Evolutionary conservation across 2,888 invertebrate genomes (phyloP).

Genomic region (Leptopilina myrica): DNA sequence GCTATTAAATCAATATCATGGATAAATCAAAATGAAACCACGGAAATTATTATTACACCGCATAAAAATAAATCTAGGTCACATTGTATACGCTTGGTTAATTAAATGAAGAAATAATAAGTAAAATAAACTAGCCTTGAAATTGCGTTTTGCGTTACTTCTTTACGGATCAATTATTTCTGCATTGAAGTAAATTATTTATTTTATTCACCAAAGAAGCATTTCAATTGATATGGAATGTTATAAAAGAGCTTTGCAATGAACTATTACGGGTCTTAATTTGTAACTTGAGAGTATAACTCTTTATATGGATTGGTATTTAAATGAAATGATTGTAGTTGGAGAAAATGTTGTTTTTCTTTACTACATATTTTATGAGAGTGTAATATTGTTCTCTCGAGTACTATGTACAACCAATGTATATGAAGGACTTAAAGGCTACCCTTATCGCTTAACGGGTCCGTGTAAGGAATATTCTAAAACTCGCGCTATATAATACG

Average conservation of each 20-base stretch:
- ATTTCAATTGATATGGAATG: no score
- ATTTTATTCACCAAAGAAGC: not conserved
- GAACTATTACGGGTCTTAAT: not conserved
- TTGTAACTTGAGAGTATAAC: no score
- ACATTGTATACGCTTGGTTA: constrained; percentile 6
- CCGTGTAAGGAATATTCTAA: constrained; percentile 31
- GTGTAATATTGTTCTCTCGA: constrained; percentile 19
- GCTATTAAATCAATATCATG: not conserved
- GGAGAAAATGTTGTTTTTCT: not conserved
- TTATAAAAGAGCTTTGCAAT: no score
- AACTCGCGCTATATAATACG: not conserved
- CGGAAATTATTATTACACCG: constrained; percentile 19
- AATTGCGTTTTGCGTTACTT: constrained; percentile 23
- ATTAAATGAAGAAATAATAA: constrained; percentile 22
- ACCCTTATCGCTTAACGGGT: constrained; percentile 23
- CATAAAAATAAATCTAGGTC: constrained; percentile 33
- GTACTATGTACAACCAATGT: constrained; percentile 13
- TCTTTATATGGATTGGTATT: not conserved
- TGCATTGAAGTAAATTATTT: not conserved
- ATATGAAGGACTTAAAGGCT: constrained; percentile 13
- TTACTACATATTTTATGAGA: constrained; percentile 24
- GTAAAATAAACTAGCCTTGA: constrained; percentile 26
- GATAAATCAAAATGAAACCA: constrained; percentile 15
- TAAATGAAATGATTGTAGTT: constrained; percentile 3
- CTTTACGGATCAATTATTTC: not conserved